phyloP scores from a whole-genome alignment of 2,113 vertebrate genomes.

The Aptenodytes patagonicus region DNA sequence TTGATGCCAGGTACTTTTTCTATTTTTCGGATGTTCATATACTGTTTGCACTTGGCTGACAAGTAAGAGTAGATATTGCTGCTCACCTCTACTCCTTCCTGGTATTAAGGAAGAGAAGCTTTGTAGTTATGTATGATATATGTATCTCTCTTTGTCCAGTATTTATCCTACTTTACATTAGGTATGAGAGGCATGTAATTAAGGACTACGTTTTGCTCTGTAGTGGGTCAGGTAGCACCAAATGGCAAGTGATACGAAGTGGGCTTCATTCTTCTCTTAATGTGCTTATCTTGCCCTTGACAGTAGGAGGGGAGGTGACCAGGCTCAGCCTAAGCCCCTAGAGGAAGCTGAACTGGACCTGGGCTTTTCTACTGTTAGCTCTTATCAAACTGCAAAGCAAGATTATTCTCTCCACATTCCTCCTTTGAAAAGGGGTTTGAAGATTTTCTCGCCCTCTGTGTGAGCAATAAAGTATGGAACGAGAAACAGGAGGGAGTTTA shows the following conservation, averaged over 20 bases:
- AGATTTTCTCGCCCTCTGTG: not conserved
- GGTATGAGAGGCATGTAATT: not conserved
- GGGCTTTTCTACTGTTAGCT: not conserved
- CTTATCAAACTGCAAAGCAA: not conserved
- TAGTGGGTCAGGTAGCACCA: not conserved
- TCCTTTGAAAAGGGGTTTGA: not conserved
- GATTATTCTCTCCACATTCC: not conserved
- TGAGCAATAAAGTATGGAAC: not conserved
- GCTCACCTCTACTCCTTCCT: not conserved
- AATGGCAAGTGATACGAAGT: not conserved
- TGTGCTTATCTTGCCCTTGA: not conserved
- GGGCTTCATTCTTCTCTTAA: not conserved
- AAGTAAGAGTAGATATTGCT: not conserved
- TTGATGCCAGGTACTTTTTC: not conserved
- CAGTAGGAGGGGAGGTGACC: not conserved
- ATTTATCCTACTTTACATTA: not conserved
- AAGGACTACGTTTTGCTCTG: not conserved
- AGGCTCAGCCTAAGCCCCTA: not conserved
- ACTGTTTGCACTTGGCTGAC: not conserved
- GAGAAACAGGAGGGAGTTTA: not conserved
- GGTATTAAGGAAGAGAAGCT: not conserved
- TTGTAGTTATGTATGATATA: not conserved
- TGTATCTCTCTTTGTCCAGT: not conserved
- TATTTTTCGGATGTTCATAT: not conserved
- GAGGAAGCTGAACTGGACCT: not conserved